These are phyloP conservation scores for Microtus oregoni DNA, from an alignment of 2,113 vertebrate species.

Conservation along the genomic window DNA sequence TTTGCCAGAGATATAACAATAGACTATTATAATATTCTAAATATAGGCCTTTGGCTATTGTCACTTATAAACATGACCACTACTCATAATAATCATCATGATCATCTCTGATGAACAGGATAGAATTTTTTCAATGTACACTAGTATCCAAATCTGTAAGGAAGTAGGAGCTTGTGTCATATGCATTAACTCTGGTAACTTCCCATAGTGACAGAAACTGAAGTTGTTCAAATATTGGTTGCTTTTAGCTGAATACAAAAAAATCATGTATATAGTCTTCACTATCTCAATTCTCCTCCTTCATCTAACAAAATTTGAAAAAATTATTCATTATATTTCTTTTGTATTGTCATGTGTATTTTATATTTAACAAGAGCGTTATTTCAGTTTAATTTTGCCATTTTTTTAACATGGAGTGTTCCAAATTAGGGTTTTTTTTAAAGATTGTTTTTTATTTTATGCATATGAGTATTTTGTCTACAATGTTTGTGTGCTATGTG, in stretches of 20 bases:
- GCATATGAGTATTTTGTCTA: neutral
- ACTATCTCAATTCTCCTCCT: neutral
- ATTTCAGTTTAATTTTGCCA: neutral
- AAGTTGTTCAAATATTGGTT: conserved; percentile 32
- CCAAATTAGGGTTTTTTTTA: neutral
- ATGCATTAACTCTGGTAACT: neutral
- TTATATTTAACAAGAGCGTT: conserved; percentile 1
- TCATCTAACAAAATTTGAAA: conserved; percentile 19
- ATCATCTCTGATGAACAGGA: neutral
- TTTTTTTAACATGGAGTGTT: neutral
- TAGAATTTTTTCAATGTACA: conserved; percentile 3
- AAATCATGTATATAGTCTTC: neutral
- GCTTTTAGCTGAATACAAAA: neutral
- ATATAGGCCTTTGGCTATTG: conserved; percentile 29
- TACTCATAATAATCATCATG: neutral
- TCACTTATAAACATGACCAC: neutral
- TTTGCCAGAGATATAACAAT: neutral
- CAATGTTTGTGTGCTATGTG: neutral
- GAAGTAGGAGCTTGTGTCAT: neutral
- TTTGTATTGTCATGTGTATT: neutral
- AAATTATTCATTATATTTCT: conserved; percentile 18
- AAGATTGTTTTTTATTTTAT: neutral
- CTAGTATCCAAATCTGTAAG: neutral
- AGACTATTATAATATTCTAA: conserved; percentile 1
- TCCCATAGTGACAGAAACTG: neutral